Conservation (phyloP, 2,113 vertebrate species). For the Helogale parvula region DNA sequence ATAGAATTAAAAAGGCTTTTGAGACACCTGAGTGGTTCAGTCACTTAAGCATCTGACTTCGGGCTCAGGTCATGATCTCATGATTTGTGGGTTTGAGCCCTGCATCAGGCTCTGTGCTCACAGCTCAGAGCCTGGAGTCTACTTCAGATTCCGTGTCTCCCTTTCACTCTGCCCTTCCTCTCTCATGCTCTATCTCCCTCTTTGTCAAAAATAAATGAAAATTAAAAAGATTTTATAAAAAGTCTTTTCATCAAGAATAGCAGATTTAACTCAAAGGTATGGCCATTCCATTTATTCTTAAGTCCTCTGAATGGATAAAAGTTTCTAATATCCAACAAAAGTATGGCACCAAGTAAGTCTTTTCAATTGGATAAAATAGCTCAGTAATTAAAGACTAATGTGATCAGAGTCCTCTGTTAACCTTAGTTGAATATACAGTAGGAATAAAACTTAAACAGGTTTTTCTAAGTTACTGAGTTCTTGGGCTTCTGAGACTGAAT, state of each 20-base stretch:
- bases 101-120: too few species aligned
- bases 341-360: background rate
- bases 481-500: background rate
- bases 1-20: too few species aligned
- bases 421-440: background rate
- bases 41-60: too few species aligned
- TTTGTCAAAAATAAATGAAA: too few species aligned
- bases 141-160: too few species aligned
- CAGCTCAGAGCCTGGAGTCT: too few species aligned
- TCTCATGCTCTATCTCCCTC: too few species aligned
- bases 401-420: background rate
- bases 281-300: background rate
- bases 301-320: background rate
- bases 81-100: too few species aligned
- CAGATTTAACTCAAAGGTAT: background rate
- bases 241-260: background rate
- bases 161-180: too few species aligned
- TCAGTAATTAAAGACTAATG: background rate
- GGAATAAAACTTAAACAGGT: slow-evolving; percentile 1
- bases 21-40: too few species aligned
- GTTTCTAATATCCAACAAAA: background rate
- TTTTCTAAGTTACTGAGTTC: background rate
- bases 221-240: background rate
- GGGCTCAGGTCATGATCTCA: too few species aligned
- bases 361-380: background rate